Evolutionary conservation across 2,113 vertebrate species (phyloP), one percentile per base, ranked within the genome.

Genomic region (Eptesicus fuscus): DNA sequence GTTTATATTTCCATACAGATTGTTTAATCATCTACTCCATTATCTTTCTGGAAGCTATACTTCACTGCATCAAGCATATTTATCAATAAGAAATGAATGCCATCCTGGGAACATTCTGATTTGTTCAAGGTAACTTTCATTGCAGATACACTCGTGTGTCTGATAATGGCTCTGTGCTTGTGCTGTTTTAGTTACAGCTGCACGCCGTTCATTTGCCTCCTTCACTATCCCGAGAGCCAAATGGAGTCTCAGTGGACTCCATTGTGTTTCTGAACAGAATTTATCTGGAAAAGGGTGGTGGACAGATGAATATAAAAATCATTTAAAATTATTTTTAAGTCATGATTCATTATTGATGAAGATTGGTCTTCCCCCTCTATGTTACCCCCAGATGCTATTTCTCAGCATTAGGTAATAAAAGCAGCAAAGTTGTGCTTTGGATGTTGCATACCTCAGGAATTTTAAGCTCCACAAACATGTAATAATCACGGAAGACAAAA

Each of bases 1-100:
- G 87, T 93, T 83, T 94, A 83, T 84, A 51, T 83, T 96, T 94
- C 82, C 56, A 94, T 95, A 86, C 71, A 95, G 88, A 95, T 83
- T 93, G 95, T 92, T 95, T 97, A 96, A 97, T 95, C 96, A 95
- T 92, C 90, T 92, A 85, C 84, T 96, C 90, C 88, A 96, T 96
- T 96, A 96, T 96, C 95, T 95, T 96, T 59, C 79, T 95, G 65
- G 93, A 96, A 96, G 74, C 78, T 70, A 49, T 86, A 93, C 59
- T 86, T 96, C 93, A 96, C 59, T 49, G 61, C 56, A 92, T 88
- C 85, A 94, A 92, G 61, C 69, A 92, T 95, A 97, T 97, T 93
- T 96, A 96, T 96, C 96, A 95, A 93, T 96, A 95, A 95, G 95
- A 97, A 97, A 96, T 96, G 95, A 96, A 96, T 61, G 88, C 73